Evolutionary conservation across 2,797 vertebrate genomes (phyloP), one percentile per base, ranked within the genome.

Genomic region (Holocentrus rufus): DNA sequence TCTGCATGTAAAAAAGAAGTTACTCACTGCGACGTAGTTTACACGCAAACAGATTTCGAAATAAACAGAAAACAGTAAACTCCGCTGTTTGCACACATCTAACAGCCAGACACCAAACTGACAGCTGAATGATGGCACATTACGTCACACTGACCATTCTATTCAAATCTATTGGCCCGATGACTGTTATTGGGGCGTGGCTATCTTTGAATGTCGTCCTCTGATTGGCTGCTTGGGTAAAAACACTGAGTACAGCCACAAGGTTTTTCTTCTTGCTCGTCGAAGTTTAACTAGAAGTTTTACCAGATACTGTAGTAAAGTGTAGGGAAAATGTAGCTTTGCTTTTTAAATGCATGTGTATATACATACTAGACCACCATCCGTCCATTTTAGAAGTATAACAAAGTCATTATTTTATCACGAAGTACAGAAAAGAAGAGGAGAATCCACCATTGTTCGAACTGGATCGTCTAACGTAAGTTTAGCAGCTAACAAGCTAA

Each of bases 401-500:
- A 13, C 1, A 0, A 62, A 68, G 65, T 55, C 83, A 76, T 79
- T 66, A 64, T 61, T 65, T 3, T 7, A 42, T 62, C 53, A 58
- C 0, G 84, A 42, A 50, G 34, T 76, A 36, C 76, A 80, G 36
- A 77, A 63, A 69, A 74, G 62, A 78, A 79, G 23, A 76, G 42
- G 56, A 84, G 13, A 76, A 82, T 57, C 76, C 59, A 65, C 77
- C 84, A 62, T 88, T 90, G 88, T 92, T 90, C 92, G 91, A 92
- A 64, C 92, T 93, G 92, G 92, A 93, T 87, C 92, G 87, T 52
- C 81, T 85, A 90, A 92, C 87, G 92, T 93, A 91, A 93, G 91
- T 92, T 64, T 68, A 71, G 65, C 57, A 25, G 88, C 90, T 88
- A 90, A 64, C 69, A 69, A 60, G 89, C 87, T 88, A 90, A 63